These are phyloP conservation scores for Athetis lepigone DNA, from an alignment of 2,888 invertebrate genomes.

Conservation along the genomic window DNA sequence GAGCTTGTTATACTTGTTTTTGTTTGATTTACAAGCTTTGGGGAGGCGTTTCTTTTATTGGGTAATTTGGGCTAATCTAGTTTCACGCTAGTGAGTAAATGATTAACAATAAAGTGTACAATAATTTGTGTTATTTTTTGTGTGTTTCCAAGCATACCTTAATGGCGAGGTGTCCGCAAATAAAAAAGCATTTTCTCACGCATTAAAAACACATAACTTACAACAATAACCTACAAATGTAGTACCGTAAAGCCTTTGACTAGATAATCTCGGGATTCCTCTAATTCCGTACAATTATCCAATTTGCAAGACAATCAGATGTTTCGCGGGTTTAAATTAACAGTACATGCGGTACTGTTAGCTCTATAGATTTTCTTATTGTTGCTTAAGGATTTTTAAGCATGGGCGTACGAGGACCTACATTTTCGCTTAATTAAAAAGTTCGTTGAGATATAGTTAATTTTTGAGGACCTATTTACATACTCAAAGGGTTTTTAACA, in stretches of 20 bases:
- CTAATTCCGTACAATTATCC: slow-evolving; percentile 71
- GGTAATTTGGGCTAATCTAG: slow-evolving; percentile 11
- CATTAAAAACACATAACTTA: slow-evolving; percentile 22
- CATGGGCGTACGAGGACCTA: not conserved
- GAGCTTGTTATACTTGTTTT: slow-evolving; percentile 11
- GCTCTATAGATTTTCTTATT: not conserved
- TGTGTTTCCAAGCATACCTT: not conserved
- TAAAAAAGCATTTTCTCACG: slow-evolving; percentile 30
- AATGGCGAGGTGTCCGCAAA: not conserved
- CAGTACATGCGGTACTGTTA: slow-evolving; percentile 45
- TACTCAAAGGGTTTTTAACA: too few species aligned
- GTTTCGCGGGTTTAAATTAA: slow-evolving; percentile 52
- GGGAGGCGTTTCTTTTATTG: not conserved
- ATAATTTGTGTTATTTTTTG: not conserved
- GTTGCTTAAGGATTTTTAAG: slow-evolving; percentile 13
- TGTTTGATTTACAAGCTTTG: slow-evolving; percentile 2
- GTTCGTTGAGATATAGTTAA: too few species aligned
- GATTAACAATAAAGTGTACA: too few species aligned
- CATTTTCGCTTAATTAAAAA: not conserved
- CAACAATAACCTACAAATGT: slow-evolving; percentile 26
- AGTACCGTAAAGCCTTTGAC: slow-evolving; percentile 35
- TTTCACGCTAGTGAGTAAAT: slow-evolving; percentile 2
- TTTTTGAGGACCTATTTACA: too few species aligned
- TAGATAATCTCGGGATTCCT: slow-evolving; percentile 46
- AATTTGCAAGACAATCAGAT: slow-evolving; percentile 72